These are phyloP conservation scores for Apantesis nais DNA, from an alignment of 2,888 invertebrate species.

Conservation along the genomic window DNA sequence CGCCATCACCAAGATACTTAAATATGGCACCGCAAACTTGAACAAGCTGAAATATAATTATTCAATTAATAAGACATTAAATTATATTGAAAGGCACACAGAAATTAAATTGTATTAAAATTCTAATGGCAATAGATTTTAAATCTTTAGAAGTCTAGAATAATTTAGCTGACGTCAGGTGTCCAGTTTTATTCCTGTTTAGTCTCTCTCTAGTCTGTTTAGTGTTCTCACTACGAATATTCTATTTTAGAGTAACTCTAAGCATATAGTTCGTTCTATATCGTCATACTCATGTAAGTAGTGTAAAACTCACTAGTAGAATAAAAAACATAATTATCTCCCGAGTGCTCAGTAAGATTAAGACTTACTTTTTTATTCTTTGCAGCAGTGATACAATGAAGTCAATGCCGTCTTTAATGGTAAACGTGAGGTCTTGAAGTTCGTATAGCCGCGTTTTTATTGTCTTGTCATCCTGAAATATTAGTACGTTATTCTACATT, in stretches of 20 bases:
- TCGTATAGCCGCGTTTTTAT: constrained; percentile 70
- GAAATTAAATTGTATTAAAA: background rate
- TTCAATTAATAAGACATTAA: background rate
- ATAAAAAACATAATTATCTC: background rate
- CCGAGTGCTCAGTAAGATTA: background rate
- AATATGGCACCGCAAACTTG: constrained; percentile 77
- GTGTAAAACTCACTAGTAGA: background rate
- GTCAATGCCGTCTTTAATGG: constrained; percentile 79
- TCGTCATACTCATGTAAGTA: too few relatives aligned
- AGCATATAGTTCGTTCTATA: background rate
- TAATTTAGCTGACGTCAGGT: background rate
- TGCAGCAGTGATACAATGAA: constrained; percentile 76
- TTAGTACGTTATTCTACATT: constrained; percentile 2
- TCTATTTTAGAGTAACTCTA: background rate
- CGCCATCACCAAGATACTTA: constrained; percentile 72
- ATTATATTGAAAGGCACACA: background rate
- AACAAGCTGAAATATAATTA: constrained; percentile 67
- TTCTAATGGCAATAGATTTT: background rate
- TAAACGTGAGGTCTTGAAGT: constrained; percentile 79
- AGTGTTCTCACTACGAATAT: too few relatives aligned
- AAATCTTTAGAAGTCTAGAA: background rate
- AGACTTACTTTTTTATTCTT: constrained; percentile 75
- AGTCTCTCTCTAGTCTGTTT: too few relatives aligned
- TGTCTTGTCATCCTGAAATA: constrained; percentile 74
- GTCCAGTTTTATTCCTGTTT: too few relatives aligned